These are phyloP conservation scores for Drosophila anomalata DNA, from an alignment of 2,888 invertebrate genomes.

Conservation along the genomic window DNA sequence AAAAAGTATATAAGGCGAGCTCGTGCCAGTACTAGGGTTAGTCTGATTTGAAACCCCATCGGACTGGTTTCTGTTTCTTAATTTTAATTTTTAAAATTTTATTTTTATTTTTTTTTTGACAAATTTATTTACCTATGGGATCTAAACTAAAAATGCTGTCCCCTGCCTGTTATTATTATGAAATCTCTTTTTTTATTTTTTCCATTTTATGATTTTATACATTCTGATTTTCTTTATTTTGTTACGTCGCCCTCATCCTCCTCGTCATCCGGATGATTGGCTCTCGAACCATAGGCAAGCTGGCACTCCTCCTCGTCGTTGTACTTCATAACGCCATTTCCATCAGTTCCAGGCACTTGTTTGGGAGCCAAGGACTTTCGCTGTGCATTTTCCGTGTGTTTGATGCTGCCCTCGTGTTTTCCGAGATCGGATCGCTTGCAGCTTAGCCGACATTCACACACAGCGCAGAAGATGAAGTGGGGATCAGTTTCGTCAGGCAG, in stretches of 20 bases:
- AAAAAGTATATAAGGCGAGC: no score
- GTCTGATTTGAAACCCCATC: no score
- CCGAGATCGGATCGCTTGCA: conserved; percentile 78
- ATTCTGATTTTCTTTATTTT: no score
- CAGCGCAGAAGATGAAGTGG: conserved; percentile 72
- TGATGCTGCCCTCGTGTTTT: conserved; percentile 76
- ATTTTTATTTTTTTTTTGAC: no score
- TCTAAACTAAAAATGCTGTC: no score
- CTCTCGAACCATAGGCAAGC: conserved; percentile 40
- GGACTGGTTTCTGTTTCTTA: no score
- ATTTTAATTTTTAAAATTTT: no score
- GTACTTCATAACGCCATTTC: conserved; percentile 51
- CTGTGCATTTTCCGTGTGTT: conserved; percentile 72
- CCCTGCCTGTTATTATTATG: no score
- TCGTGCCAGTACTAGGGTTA: no score
- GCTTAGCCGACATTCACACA: conserved; percentile 72
- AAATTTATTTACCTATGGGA: no score
- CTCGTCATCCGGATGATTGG: conserved; percentile 39
- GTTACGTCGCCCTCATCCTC: conserved; percentile 47
- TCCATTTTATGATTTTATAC: no score
- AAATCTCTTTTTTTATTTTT: no score
- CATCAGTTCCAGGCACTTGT: conserved; percentile 2
- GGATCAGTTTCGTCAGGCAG: conserved; percentile 75
- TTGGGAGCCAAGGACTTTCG: conserved; percentile 58
- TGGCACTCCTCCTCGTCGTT: conserved; percentile 64